phyloP scores from a whole-genome alignment of 2,797 vertebrate species.

The Helicolenus hilgendorfi region DNA sequence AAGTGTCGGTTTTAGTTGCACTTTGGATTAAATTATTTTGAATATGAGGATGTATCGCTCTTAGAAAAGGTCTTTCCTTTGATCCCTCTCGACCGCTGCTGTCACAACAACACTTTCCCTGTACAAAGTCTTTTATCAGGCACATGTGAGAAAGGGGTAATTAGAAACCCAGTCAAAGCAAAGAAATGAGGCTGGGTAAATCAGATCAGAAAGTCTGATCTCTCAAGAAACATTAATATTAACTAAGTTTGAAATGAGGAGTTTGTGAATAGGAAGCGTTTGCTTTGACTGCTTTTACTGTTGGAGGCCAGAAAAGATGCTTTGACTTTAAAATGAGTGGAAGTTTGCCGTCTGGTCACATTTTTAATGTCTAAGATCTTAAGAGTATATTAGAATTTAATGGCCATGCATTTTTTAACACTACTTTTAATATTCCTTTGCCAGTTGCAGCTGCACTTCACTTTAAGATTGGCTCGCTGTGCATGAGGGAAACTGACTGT shows the following conservation, averaged over 20 bases:
- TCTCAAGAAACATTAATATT: too few relatives aligned
- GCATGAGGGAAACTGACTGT: not conserved
- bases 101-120: not conserved
- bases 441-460: not conserved
- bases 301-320: not conserved
- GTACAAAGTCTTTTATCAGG: not conserved
- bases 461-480: not conserved
- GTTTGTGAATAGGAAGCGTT: not conserved
- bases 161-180: not conserved
- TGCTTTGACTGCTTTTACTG: not conserved
- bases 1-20: not conserved
- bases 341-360: not conserved
- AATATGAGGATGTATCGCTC: not conserved
- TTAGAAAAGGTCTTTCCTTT: not conserved
- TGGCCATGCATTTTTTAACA: slow-evolving; percentile 9
- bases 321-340: not conserved
- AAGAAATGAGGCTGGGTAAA: not conserved
- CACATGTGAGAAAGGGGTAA: not conserved
- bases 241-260: not conserved
- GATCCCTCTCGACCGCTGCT: not conserved
- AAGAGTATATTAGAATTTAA: not conserved
- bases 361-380: slow-evolving; percentile 3
- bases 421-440: slow-evolving; percentile 1
- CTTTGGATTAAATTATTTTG: not conserved
- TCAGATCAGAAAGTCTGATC: not conserved